These are phyloP conservation scores for Eutrigla gurnardus DNA, from an alignment of 2,797 vertebrate species.

Conservation along the genomic window DNA sequence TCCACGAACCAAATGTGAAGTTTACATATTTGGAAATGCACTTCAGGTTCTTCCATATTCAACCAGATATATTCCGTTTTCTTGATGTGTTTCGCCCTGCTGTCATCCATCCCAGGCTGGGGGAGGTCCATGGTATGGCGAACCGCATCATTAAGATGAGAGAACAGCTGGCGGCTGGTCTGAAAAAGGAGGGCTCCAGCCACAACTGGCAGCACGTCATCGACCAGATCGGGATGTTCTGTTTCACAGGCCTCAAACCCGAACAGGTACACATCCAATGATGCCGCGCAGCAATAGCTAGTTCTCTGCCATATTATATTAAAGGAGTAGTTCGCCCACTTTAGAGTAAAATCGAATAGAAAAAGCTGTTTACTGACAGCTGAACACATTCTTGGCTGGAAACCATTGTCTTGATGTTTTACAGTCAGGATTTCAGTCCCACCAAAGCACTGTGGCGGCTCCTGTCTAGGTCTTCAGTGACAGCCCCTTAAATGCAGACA, in stretches of 20 bases:
- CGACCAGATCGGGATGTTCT: conserved; percentile 99
- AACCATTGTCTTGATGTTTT: neutral
- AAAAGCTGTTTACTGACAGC: neutral
- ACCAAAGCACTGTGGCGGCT: neutral
- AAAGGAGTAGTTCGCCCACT: neutral
- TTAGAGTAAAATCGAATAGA: neutral
- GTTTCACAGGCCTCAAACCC: conserved; percentile 96
- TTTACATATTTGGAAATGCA: neutral
- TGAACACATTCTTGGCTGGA: neutral
- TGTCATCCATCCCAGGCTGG: conserved; percentile 82
- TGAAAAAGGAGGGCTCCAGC: conserved; percentile 94
- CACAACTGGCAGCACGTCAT: conserved; percentile 97
- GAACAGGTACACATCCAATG: conserved; percentile 89
- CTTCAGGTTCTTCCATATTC: neutral
- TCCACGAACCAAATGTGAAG: neutral
- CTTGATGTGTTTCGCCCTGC: neutral
- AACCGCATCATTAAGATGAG: conserved; percentile 97
- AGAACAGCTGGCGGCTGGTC: conserved; percentile 91
- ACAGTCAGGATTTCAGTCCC: neutral
- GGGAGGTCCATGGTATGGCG: conserved; percentile 95
- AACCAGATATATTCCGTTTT: neutral
- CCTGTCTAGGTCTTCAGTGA: neutral
- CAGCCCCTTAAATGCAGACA: neutral
- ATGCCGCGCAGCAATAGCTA: neutral
- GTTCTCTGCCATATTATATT: neutral